phyloP scores from a whole-genome alignment of 2,888 invertebrate species.

The Brachylomia viminalis region DNA sequence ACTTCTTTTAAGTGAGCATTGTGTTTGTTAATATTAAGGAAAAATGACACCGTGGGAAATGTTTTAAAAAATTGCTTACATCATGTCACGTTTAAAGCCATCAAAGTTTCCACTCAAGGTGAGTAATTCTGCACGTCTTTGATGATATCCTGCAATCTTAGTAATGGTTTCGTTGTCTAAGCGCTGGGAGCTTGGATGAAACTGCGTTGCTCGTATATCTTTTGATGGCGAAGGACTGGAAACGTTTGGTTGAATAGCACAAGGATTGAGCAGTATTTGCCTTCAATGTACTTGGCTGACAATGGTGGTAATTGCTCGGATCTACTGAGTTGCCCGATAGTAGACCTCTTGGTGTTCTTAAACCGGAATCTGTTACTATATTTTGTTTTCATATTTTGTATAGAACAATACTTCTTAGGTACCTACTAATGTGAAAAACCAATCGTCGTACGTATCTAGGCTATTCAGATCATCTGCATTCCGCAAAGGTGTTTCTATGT shows the following conservation, averaged over 20 bases:
- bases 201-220: conserved; percentile 36
- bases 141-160: conserved; percentile 38
- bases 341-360: conserved; percentile 63
- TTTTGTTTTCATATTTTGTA: conserved; percentile 1
- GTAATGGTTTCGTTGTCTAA: conserved; percentile 32
- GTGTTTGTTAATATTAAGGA: neutral
- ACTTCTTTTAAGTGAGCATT: neutral
- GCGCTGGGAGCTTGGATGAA: conserved; percentile 43
- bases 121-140: conserved; percentile 9
- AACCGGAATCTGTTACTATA: conserved; percentile 54
- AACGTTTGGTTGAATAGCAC: conserved; percentile 54
- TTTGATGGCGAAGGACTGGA: conserved; percentile 15
- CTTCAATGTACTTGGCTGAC: conserved; percentile 47
- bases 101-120: conserved; percentile 40
- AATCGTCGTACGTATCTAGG: neutral
- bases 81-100: neutral
- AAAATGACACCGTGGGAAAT: no score
- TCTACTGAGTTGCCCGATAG: conserved; percentile 49
- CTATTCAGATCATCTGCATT: neutral
- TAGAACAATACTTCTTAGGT: neutral
- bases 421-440: neutral
- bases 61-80: conserved; percentile 20
- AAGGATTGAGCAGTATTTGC: conserved; percentile 60
- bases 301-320: conserved; percentile 63
- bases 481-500: no score